Percentiles rank a stretch among this genome's conserved stretches.
Conservation (phyloP, 2,113 vertebrate genomes). For the Antidorcas marsupialis region DNA sequence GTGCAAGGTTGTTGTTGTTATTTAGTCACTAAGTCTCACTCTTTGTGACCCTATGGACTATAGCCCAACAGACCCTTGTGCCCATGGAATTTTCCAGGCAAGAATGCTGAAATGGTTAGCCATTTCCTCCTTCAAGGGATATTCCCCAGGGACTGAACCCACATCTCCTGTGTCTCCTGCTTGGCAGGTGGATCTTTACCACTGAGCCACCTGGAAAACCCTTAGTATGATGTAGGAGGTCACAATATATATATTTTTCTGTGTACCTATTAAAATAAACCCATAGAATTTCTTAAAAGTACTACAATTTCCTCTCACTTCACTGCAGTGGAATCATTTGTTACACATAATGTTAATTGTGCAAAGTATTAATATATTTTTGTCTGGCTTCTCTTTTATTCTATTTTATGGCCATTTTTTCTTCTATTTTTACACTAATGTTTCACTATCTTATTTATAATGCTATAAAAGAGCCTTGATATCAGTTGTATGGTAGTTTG, state of each 20-base stretch:
- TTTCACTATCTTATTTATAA: neutral
- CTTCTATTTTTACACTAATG: neutral
- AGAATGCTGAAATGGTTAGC: neutral
- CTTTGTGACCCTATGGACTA: neutral
- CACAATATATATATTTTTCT: neutral
- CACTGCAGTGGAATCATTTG: neutral
- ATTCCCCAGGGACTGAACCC: neutral
- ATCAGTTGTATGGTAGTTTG: neutral
- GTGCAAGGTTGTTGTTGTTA: neutral
- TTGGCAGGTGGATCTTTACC: neutral
- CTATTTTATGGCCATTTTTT: neutral
- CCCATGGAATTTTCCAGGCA: neutral
- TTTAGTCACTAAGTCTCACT: rapidly evolving
- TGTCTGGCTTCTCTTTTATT: neutral
- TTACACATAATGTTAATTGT: neutral
- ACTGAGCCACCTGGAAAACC: neutral
- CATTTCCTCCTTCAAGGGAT: neutral
- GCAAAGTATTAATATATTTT: neutral
- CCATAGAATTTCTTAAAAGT: neutral
- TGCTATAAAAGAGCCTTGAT: neutral
- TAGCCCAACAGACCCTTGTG: neutral
- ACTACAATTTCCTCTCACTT: neutral
- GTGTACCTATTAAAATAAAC: neutral
- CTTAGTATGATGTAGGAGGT: neutral
- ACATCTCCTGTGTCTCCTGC: neutral